Evolutionary conservation across 2,888 invertebrate species (phyloP), one percentile per base, ranked within the genome.

Genomic region (Sarcophaga carnaria): DNA sequence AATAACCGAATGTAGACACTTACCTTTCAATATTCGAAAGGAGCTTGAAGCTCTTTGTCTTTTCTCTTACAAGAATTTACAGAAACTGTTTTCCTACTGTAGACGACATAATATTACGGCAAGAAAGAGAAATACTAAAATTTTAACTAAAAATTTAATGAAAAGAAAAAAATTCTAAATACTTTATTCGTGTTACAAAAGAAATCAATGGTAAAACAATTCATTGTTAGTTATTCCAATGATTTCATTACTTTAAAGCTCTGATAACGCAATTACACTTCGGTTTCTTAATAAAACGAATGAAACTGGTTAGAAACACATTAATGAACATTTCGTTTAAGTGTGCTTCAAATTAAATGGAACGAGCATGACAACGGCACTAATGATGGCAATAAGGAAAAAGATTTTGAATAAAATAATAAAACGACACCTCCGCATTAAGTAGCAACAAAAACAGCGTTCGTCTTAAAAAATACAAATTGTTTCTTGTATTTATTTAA

Each of bases 311-410:
- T 20, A 20, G 20, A 20, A 20, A 20, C 20, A 20, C 76, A 72
- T 80, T 77, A 74, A 54, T 54, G 27, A 80, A 67, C 76, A 81
- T 81, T 81, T 69, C 74, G 74, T 81, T 81, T 78, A 78, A 54
- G 5, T 4, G 78, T 78, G 74, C 70, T 85, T 69, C 12, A 75
- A 75, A 70, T 20, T 54, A 76, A 69, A 47, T 11, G 25, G 59
- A 59, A 80, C 47, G 20, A 20, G 20, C 20, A 20, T 20, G 37
- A 37, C 37, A 37, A 37, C 37, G 3, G 2, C 37, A 37, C 8
- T 2, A 37, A 37, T 8, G 8, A 27, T 79, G 54, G 45, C n/a
- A 17, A 59, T 45, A 64, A 66, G 25, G 37, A 59, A 59, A 67
- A 4, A 45, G 22, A 70, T 49, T 60, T 59, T 62, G 1, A 20